Evolutionary conservation across 2,113 vertebrate genomes (phyloP), one percentile per base, ranked within the genome.

Genomic region (Uria aalge): DNA sequence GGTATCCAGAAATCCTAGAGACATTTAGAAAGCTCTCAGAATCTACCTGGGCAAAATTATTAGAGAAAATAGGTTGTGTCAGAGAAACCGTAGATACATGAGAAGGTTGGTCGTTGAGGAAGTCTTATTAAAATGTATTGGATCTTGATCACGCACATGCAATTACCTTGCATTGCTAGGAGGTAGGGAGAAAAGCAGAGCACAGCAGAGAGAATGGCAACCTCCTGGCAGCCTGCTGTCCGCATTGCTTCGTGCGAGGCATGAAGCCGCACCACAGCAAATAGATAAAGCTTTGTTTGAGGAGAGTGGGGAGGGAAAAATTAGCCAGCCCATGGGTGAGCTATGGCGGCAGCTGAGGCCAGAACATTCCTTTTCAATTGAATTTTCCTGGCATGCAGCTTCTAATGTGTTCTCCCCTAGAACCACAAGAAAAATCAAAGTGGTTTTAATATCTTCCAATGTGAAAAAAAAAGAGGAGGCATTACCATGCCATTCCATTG

Each of bases 331-430:
- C 56, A 45, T 53, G 69, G 74, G 23, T 90, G 71, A 92, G 71
- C 55, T 85, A 11, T 71, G 85, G 75, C 2, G 12, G 85, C 92
- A 96, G 92, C 93, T 95, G 82, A 63, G 67, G 48, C 40, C 21
- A 77, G 92, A 71, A 47, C 88, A 88, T 92, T 96, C 92, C 59
- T 94, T 80, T 43, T 73, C 59, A 77, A 71, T 77, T 88, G 71
- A 59, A 86, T 80, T 95, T 96, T 96, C 82, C 88, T 96, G 90
- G 82, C 71, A 76, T 74, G 82, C 74, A 92, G 23, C 50, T 92
- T 90, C 71, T 62, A 73, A 80, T 38, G n/a, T 2, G 1, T 66
- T 88, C 40, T 93, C 57, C 55, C 36, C 29, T 73, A 83, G 71
- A 92, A 93, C n/a, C 53, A 13, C 62, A 85, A 92, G 81, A 94